phyloP scores from a whole-genome alignment of 2,888 invertebrate species.

The Caradrina clavipalpis region DNA sequence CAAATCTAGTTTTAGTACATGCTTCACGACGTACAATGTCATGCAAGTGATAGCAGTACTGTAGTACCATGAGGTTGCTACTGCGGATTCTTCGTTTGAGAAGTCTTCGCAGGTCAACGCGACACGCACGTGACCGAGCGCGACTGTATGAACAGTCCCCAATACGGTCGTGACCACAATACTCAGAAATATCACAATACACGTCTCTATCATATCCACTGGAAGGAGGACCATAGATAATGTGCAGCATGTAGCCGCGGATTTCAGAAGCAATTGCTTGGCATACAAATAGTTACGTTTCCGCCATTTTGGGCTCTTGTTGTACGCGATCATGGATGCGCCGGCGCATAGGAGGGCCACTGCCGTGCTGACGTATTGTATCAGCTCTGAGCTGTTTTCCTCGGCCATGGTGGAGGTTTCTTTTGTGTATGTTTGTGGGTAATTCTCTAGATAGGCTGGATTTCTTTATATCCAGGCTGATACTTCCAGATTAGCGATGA shows the following conservation, averaged over 20 bases:
- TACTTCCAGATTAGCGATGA: not conserved
- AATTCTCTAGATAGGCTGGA: not conserved
- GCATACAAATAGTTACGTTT: slow-evolving; percentile 26
- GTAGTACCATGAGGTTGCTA: not conserved
- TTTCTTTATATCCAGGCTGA: not conserved
- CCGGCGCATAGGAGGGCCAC: slow-evolving; percentile 14
- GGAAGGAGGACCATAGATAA: not conserved
- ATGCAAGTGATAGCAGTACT: no score
- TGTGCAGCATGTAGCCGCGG: slow-evolving; percentile 7
- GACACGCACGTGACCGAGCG: slow-evolving; percentile 6
- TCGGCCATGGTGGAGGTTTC: slow-evolving; percentile 10
- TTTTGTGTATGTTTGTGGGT: not conserved
- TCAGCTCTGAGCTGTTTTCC: not conserved
- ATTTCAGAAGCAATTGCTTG: not conserved
- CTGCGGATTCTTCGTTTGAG: slow-evolving; percentile 14
- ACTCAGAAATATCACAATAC: not conserved
- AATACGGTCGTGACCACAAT: not conserved
- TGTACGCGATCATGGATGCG: not conserved
- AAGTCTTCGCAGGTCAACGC: not conserved
- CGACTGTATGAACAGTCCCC: not conserved
- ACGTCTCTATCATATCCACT: not conserved
- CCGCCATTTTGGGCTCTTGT: slow-evolving; percentile 11
- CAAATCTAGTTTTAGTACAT: not conserved
- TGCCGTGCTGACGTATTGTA: slow-evolving; percentile 16
- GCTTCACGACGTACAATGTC: slow-evolving; percentile 6